These are phyloP conservation scores for Trogon surrucura DNA, from an alignment of 2,113 vertebrate genomes.

Conservation along the genomic window DNA sequence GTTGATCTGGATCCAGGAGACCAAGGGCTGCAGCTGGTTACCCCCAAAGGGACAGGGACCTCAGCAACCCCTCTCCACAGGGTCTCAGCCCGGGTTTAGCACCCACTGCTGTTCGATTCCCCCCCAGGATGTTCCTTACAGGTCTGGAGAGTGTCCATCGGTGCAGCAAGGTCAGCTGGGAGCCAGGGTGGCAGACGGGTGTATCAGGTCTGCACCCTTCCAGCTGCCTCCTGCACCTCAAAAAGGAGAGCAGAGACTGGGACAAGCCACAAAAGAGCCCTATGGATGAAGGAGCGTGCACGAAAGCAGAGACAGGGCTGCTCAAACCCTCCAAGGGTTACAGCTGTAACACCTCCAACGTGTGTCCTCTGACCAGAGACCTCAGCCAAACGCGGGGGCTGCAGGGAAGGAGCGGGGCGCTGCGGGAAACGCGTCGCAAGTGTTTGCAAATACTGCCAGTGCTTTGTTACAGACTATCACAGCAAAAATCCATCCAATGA, in stretches of 20 bases:
- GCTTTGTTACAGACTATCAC: neutral
- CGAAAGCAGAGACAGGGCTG: neutral
- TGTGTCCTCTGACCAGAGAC: neutral
- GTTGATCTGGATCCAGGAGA: neutral
- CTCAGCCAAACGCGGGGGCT: neutral
- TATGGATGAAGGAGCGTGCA: fast-evolving
- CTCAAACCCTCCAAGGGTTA: neutral
- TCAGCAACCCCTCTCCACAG: neutral
- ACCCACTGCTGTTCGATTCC: neutral
- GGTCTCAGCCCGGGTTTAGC: neutral
- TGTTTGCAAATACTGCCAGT: neutral
- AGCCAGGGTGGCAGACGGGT: fast-evolving
- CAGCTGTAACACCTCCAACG: neutral
- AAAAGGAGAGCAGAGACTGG: neutral
- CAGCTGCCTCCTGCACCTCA: neutral
- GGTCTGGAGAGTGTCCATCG: neutral
- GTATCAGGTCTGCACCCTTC: neutral
- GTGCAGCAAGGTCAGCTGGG: neutral
- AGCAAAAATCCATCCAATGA: neutral
- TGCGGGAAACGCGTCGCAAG: neutral
- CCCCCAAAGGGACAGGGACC: neutral
- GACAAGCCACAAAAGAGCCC: neutral
- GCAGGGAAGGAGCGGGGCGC: fast-evolving
- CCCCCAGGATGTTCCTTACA: neutral
- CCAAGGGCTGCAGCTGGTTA: neutral